These are phyloP conservation scores for Anguilla megastoma DNA, from an alignment of 2,797 vertebrate genomes.

Conservation along the genomic window DNA sequence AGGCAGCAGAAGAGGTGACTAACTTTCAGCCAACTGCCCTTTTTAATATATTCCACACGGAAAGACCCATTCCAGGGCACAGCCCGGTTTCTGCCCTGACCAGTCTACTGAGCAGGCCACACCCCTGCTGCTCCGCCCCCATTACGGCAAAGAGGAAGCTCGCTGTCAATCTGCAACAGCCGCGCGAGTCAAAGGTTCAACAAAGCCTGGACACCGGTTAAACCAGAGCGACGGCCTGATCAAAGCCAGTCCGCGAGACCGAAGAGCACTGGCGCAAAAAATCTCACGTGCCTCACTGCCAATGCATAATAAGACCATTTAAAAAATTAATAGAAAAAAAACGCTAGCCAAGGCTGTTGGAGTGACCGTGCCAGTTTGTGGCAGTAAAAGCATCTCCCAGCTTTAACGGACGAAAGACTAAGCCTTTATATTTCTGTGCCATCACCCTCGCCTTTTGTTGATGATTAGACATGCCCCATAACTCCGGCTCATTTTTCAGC, in stretches of 20 bases:
- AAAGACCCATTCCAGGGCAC: too few species aligned
- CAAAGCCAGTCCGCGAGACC: background rate
- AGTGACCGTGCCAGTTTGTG: conserved; percentile 66
- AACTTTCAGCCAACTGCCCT: background rate
- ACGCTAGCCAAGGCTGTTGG: conserved; percentile 57
- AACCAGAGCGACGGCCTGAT: conserved; percentile 10
- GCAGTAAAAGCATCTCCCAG: conserved; percentile 63
- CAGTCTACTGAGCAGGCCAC: background rate
- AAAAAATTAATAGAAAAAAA: conserved; percentile 42
- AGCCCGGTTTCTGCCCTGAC: too few species aligned
- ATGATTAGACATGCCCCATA: conserved; percentile 71
- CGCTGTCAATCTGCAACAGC: background rate
- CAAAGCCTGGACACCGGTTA: conserved; percentile 6
- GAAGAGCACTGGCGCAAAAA: conserved; percentile 20
- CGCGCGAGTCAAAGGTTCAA: background rate
- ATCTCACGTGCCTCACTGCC: conserved; percentile 50
- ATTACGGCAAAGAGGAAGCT: background rate
- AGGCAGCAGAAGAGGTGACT: background rate
- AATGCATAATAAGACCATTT: conserved; percentile 59
- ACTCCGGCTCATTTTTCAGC: conserved; percentile 61
- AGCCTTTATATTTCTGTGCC: conserved; percentile 62
- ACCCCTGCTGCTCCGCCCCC: background rate
- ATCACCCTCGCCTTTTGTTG: conserved; percentile 63
- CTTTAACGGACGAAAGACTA: conserved; percentile 50
- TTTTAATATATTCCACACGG: too few species aligned